These are phyloP conservation scores for Myrmecophaga tridactyla DNA, from an alignment of 2,113 vertebrate species.

Conservation along the genomic window DNA sequence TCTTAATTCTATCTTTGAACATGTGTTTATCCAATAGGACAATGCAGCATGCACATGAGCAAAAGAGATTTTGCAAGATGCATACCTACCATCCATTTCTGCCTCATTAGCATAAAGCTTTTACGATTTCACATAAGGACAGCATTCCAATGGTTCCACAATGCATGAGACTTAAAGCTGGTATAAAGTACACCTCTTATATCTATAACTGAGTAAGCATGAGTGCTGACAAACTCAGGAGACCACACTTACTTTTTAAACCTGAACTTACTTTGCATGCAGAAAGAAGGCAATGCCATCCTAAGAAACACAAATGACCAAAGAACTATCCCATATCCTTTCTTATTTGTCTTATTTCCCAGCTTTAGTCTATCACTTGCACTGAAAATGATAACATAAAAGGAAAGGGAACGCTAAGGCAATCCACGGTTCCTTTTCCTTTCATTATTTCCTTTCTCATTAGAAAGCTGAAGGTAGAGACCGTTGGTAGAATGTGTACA, in stretches of 20 bases:
- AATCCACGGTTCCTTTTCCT: neutral
- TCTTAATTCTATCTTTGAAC: neutral
- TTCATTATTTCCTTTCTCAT: neutral
- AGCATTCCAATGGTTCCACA: neutral
- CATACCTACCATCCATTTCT: neutral
- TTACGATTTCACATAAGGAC: too few species aligned
- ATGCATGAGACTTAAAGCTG: neutral
- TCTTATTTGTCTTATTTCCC: neutral
- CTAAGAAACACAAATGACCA: neutral
- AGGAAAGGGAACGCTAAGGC: neutral
- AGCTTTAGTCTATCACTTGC: neutral
- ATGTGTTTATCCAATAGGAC: neutral
- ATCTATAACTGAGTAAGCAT: neutral
- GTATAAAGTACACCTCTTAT: neutral
- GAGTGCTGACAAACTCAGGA: neutral
- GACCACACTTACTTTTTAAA: neutral
- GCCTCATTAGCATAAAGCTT: neutral
- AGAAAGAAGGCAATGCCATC: neutral
- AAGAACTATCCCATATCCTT: neutral
- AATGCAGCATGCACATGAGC: rapidly evolving
- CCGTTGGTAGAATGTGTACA: neutral
- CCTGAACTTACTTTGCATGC: neutral
- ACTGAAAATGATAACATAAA: neutral
- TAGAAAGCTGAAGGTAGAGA: neutral
- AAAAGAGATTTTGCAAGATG: neutral